Base-by-base conservation (phyloP, 2,797 vertebrate genomes). In the Stomatorhinus walkeri region DNA sequence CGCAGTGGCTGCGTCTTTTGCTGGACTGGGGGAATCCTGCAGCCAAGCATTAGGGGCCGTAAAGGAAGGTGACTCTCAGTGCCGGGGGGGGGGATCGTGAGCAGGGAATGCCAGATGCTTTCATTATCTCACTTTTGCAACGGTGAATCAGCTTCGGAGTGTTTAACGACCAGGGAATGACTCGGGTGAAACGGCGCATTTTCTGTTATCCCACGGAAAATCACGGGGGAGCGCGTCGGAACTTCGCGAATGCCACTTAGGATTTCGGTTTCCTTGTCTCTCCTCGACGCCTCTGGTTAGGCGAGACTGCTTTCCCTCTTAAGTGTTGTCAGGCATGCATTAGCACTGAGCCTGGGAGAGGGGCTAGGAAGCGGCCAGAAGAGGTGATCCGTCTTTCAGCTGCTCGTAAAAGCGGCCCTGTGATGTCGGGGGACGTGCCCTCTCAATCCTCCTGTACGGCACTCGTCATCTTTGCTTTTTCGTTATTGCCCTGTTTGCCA, bases 351-450 rank as follows among this genome's bases (percentile, higher is more conserved):
- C 88, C 52, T n/a, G 7, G 43, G 88, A 48, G 52, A 32, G 54
- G 12, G 43, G 19, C 10, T 12, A 19, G 14, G 19, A 14, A 43
- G 28, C 14, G 7, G 32, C 36, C 72, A 79, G 40, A 79, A 5
- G 36, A 2, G 48, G 5, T 85, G 51, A 16, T 85, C 48, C 48
- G 9, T 68, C 86, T 14, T 59, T 46, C 7, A 22, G 40, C 40
- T 46, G 24, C 7, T 12, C 68, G 86, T 54, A 12, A 40, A 64
- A 54, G 40, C n/a, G 1, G 10, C 16, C n/a, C 81, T 51, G n/a
- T 3, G 46, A 95, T 94, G 94, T 92, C 90, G 92, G 94, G 89
- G 91, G 93, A 91, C 93, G 92, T 91, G 88, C 88, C 94, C 94
- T 79, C 95, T 85, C 49, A 32, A 54, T 7, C 84, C 36, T 32